Base-by-base conservation (phyloP, 2,888 invertebrate genomes). In the Antheraea yamamai region DNA sequence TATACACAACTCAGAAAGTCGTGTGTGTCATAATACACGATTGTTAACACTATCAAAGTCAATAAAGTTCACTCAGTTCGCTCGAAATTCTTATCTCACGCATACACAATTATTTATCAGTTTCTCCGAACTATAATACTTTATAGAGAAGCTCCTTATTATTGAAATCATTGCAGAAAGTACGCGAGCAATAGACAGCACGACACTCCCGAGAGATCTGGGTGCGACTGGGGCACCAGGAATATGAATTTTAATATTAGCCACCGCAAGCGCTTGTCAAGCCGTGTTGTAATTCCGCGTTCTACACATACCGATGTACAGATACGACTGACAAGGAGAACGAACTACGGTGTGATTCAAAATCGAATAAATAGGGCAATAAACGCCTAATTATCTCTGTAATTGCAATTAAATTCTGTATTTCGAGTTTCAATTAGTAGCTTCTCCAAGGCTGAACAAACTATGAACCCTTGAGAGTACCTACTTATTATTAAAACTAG, bases 171-270 rank as follows among this genome's bases (percentile, higher is more conserved):
- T 94, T 81, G 89, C 90, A 87, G 86, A 75, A 79, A 83, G 81
- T 72, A 80, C 66, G 55, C 39, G 35, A 71, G 70, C 72, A 74
- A 80, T 86, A 30, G 26, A 84, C 85, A 86, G 87, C 80, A 89
- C 91, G 87, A 84, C 85, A 87, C 91, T 90, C 87, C 85, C 85
- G 88, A 88, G 87, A 89, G 91, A 88, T 87, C 91, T 84, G 91
- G 88, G 87, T 90, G 85, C 91, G 91, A 94, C 94, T 94, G 95
- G 92, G 89, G 87, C 91, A 88, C 89, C 89, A 91, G 89, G 91
- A 87, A 91, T 91, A 94, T 91, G 90, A 91, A 93, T 91, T 94
- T 94, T 94, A 95, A 93, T 94, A 93, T 91, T 94, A 95, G 94
- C 90, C 86, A 87, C 90, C 78, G 80, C 89, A 78, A 81, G 80